Percentiles rank a stretch among this genome's conserved stretches.
phyloP scores from a whole-genome alignment of 2,888 invertebrate species.

The Drosophila anomalipes region DNA sequence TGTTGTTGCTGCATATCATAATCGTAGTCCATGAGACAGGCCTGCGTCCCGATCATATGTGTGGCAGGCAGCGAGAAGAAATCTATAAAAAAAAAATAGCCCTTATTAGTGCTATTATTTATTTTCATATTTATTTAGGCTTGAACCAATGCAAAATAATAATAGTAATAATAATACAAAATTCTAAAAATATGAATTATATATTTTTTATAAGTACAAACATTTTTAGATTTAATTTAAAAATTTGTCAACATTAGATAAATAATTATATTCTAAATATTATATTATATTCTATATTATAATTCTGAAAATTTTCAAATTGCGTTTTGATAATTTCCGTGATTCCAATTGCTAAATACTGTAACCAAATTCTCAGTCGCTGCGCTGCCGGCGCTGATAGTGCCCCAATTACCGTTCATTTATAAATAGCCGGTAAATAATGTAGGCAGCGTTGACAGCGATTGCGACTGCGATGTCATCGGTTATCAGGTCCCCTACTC shows the following conservation, averaged over 20 bases:
- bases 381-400: slow-evolving; percentile 40
- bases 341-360: slow-evolving; percentile 40
- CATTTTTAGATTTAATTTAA: background rate
- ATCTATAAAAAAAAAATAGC: slow-evolving; percentile 57
- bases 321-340: slow-evolving; percentile 38
- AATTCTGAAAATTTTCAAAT: slow-evolving; percentile 17
- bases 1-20: slow-evolving; percentile 59
- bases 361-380: slow-evolving; percentile 37
- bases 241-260: background rate
- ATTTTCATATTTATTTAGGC: background rate
- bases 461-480: slow-evolving; percentile 22
- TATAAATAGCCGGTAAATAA: slow-evolving; percentile 67
- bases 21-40: slow-evolving; percentile 80
- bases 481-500: slow-evolving; percentile 32
- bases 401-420: slow-evolving; percentile 71
- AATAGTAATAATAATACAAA: background rate
- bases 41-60: slow-evolving; percentile 81
- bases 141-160: background rate
- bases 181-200: background rate
- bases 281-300: no score
- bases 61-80: slow-evolving; percentile 81
- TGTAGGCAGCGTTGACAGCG: slow-evolving; percentile 37
- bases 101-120: slow-evolving; percentile 1
- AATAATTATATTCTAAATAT: background rate
- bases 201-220: background rate